These are phyloP conservation scores for Bactericera cockerelli DNA, from an alignment of 1,140 invertebrate genomes.

Conservation along the genomic window DNA sequence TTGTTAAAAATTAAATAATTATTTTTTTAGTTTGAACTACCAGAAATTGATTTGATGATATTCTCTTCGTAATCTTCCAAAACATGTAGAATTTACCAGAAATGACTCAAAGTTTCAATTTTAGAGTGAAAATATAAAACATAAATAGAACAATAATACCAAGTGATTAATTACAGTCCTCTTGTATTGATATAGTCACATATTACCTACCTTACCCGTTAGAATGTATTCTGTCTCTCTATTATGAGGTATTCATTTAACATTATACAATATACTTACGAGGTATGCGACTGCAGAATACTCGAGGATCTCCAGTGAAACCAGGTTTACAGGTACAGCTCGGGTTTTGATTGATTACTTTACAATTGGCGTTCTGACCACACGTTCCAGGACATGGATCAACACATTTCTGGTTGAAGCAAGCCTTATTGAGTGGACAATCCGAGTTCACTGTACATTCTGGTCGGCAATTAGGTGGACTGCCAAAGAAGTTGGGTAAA, in stretches of 20 bases:
- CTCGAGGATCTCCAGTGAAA: constrained; percentile 38
- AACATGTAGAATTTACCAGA: not conserved
- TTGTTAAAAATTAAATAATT: constrained; percentile 31
- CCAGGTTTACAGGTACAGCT: constrained; percentile 34
- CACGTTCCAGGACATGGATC: constrained; percentile 36
- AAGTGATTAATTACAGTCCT: too few species aligned
- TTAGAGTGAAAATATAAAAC: too few species aligned
- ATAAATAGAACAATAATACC: too few species aligned
- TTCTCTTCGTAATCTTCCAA: not conserved
- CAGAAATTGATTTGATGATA: constrained; percentile 9
- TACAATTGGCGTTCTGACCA: constrained; percentile 31
- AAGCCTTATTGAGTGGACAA: constrained; percentile 31
- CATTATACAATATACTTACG: too few species aligned
- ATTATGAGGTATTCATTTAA: too few species aligned
- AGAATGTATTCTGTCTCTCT: too few species aligned
- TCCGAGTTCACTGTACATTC: constrained; percentile 34
- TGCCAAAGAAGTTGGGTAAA: constrained; percentile 30
- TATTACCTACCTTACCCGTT: too few species aligned
- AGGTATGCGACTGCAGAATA: constrained; percentile 31
- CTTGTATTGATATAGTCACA: too few species aligned
- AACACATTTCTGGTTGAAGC: constrained; percentile 34
- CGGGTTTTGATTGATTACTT: constrained; percentile 31
- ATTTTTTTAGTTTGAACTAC: not conserved
- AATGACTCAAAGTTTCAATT: too few species aligned
- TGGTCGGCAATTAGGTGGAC: constrained; percentile 30